Conservation (phyloP, 2,888 invertebrate species). For the Diachrysia chrysitis region DNA sequence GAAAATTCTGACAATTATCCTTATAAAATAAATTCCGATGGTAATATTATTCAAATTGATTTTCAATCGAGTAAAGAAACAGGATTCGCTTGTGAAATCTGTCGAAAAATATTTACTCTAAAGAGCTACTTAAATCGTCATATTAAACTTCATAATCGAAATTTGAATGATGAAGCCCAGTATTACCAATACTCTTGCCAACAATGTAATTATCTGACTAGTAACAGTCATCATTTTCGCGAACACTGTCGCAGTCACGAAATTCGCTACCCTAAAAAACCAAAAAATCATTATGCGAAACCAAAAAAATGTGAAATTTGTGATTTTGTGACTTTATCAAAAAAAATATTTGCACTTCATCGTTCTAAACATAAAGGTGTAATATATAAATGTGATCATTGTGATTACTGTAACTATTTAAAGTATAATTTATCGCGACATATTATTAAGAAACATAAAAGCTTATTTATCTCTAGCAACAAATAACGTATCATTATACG, state of each 20-base stretch:
- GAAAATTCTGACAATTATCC: background rate
- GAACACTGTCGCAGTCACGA: background rate
- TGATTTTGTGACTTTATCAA: background rate
- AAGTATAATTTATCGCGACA: conserved; percentile 11
- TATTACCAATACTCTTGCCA: background rate
- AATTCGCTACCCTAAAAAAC: background rate
- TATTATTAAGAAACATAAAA: background rate
- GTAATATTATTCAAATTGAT: conserved; percentile 23
- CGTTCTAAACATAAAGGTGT: conserved; percentile 5
- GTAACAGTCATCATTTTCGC: background rate
- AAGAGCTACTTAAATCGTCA: background rate
- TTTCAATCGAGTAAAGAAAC: conserved; percentile 17
- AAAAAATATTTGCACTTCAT: background rate
- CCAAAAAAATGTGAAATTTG: background rate
- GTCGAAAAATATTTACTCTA: conserved; percentile 2
- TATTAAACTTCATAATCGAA: background rate
- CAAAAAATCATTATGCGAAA: background rate
- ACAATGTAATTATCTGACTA: conserved; percentile 2
- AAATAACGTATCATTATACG: background rate
- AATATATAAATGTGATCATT: conserved; percentile 7
- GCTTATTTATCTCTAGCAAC: background rate
- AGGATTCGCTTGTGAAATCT: conserved; percentile 22
- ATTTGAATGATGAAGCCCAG: background rate
- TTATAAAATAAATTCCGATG: conserved; percentile 7
- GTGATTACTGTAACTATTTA: background rate